A percentile compares a stretch with the other conserved stretches of the same genome.
Conservation (phyloP, 2,113 vertebrate species). For the Chloropsis cyanopogon region DNA sequence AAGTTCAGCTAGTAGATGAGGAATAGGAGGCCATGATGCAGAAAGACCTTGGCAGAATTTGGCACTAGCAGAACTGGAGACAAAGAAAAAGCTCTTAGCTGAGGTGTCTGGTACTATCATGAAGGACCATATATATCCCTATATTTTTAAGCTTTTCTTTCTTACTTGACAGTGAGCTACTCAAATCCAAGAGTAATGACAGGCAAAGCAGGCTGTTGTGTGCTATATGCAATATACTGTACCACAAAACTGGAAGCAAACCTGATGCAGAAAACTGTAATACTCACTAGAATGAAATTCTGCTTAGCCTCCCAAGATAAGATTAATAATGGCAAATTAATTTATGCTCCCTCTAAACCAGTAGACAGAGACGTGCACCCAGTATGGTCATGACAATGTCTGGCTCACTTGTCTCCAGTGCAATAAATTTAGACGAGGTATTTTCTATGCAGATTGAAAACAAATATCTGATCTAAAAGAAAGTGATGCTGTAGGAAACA, state of each 20-base stretch:
- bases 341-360: background rate
- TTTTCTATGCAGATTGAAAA: background rate
- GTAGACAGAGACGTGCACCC: background rate
- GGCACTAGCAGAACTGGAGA: background rate
- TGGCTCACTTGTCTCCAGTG: background rate
- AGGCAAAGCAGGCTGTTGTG: background rate
- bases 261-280: background rate
- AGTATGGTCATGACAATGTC: background rate
- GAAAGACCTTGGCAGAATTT: background rate
- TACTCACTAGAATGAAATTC: background rate
- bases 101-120: background rate
- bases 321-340: slow-evolving; percentile 8
- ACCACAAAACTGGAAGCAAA: background rate
- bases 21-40: background rate
- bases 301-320: background rate
- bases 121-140: background rate
- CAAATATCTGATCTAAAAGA: background rate
- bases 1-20: background rate
- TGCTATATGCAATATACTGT: background rate
- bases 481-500: background rate
- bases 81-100: background rate
- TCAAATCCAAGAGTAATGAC: background rate
- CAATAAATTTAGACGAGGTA: slow-evolving; percentile 18
- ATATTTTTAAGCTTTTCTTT: background rate
- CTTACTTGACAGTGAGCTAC: background rate